Evolutionary conservation across 2,797 vertebrate genomes (phyloP), one percentile per base, ranked within the genome.

Genomic region (Cirrhinus molitorella): DNA sequence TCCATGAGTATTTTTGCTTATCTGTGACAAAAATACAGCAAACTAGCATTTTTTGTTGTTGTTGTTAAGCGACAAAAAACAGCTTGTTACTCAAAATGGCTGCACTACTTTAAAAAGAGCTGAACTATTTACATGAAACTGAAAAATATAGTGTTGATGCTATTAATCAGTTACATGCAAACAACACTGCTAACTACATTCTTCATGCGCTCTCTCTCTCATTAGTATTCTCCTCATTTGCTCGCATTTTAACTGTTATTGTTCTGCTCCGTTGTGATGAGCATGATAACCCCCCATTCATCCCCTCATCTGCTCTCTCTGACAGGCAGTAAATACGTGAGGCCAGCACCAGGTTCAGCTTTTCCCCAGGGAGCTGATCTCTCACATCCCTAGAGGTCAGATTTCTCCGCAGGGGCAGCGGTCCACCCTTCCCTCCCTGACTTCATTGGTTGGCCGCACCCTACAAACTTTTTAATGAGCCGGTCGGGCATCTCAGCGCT

Each of bases 381-480:
- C 82, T 79, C 77, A 85, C 88, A 87, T 84, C 79, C 80, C 79
- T 70, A 85, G 66, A 82, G 90, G 93, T 81, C 82, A 68, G 86
- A 84, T 80, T 59, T 70, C 16, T 70, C 85, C 12, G 8, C 87
- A 87, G 80, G 87, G 77, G 83, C 87, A 80, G 83, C 23, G 53
- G 85, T 82, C 67, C 57, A 83, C 87, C 72, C 21, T 86, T 77
- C 86, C 83, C 74, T 89, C 91, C 84, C 70, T 34, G 28, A 80
- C 86, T 89, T 83, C 28, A 21, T 31, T 53, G n/a, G 47, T 71
- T 45, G 63, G 65, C 75, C 72, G 68, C 77, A 82, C 87, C 92
- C 90, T 86, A 88, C 90, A 92, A 93, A 94, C 91, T 92, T 92
- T 94, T 92, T 94, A 94, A 94, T 93, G 92, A 94, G 92, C 90